These are phyloP conservation scores for Corapipo altera DNA, from an alignment of 2,113 vertebrate genomes.

Conservation along the genomic window DNA sequence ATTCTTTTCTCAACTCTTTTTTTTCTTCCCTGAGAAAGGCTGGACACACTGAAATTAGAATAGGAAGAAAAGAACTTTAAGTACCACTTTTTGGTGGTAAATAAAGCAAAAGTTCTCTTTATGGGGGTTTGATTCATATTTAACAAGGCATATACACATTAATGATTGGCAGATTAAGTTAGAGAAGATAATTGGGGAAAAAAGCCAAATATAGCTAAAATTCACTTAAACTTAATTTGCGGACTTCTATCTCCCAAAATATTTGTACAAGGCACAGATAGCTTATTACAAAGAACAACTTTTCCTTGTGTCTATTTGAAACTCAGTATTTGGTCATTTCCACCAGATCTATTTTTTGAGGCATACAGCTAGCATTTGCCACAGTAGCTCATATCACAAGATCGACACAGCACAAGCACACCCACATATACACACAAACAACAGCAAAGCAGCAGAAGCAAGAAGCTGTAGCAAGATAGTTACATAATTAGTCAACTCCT, in stretches of 20 bases:
- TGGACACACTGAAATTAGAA: not conserved
- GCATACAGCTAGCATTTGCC: not conserved
- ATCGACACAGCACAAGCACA: not conserved
- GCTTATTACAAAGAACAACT: not conserved
- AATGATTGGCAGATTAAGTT: not conserved
- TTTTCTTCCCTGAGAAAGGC: not conserved
- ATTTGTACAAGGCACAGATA: not conserved
- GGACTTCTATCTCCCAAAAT: not conserved
- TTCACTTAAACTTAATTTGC: not conserved
- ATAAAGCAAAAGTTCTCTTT: not conserved
- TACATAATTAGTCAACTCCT: not conserved
- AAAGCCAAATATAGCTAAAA: not conserved
- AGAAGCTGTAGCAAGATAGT: constrained; percentile 25
- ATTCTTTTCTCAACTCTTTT: not conserved
- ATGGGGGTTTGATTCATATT: not conserved
- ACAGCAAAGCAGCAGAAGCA: constrained; percentile 16
- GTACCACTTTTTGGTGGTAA: not conserved
- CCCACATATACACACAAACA: not conserved
- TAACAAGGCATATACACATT: not conserved
- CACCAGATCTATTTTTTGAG: not conserved
- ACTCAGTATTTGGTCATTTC: not conserved
- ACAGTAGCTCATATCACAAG: not conserved
- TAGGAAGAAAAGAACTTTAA: not conserved
- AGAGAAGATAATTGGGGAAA: not conserved
- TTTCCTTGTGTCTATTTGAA: not conserved